These are phyloP conservation scores for Lepilemur septentrionalis DNA, from an alignment of 2,797 vertebrate genomes.

Conservation along the genomic window DNA sequence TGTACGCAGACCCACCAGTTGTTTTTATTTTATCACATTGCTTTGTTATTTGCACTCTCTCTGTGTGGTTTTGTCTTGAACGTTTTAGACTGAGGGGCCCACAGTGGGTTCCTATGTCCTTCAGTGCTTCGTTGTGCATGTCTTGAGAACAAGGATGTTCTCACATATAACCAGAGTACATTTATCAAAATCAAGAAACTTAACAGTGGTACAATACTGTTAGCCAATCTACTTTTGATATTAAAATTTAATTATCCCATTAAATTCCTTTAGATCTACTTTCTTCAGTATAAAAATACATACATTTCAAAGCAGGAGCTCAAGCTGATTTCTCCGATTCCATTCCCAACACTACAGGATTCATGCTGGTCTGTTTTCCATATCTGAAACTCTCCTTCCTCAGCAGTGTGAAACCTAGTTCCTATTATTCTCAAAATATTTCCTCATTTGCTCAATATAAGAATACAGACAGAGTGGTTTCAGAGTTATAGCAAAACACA, in stretches of 20 bases:
- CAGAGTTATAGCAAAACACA: background rate
- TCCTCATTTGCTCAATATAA: background rate
- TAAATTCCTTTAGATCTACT: background rate
- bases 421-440: background rate
- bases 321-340: background rate
- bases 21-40: background rate
- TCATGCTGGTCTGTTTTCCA: accelerated
- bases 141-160: background rate
- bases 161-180: background rate
- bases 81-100: background rate
- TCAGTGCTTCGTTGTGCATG: background rate
- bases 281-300: background rate
- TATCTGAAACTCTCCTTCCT: background rate
- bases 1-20: too few relatives aligned
- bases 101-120: background rate
- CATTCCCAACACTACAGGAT: too few relatives aligned
- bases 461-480: background rate
- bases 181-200: background rate
- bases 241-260: background rate
- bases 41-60: background rate
- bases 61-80: background rate
- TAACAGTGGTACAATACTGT: background rate
- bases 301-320: background rate
- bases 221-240: background rate
- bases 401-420: background rate